Percentiles rank a stretch among this genome's conserved stretches.
Conservation (phyloP, 2,888 invertebrate genomes). For the Hymenopus coronatus region DNA sequence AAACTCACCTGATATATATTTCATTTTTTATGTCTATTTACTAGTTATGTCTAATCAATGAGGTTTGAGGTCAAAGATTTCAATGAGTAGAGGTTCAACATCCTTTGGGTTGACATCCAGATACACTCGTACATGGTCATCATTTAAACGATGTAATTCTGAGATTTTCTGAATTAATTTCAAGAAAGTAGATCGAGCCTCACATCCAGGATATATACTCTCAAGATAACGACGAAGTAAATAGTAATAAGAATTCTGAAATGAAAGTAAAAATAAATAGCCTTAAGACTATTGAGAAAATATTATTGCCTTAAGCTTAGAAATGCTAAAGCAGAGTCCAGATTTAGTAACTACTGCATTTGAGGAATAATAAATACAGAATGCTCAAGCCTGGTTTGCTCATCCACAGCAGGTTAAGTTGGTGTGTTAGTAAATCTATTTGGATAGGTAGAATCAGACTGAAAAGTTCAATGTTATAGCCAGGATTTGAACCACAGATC, state of each 20-base stretch:
- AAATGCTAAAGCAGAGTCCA: no score
- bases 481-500: no score
- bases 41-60: constrained; percentile 5
- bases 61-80: constrained; percentile 89
- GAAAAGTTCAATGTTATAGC: no score
- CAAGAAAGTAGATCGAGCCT: constrained; percentile 82
- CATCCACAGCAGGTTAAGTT: no score
- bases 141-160: constrained; percentile 83
- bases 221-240: constrained; percentile 79
- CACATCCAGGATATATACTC: constrained; percentile 78
- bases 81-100: constrained; percentile 89
- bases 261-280: constrained; percentile 35
- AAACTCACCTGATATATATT: background rate
- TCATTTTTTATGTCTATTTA: background rate
- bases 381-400: no score
- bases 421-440: no score
- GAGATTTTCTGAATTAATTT: constrained; percentile 88
- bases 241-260: constrained; percentile 85
- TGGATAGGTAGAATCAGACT: no score
- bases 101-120: constrained; percentile 88
- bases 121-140: constrained; percentile 88
- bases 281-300: no score
- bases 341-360: no score
- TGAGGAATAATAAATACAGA: no score
- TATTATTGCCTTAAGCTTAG: no score